Evolutionary conservation across 2,888 invertebrate genomes (phyloP).

Genomic region (Xestoiulus laeticollis): DNA sequence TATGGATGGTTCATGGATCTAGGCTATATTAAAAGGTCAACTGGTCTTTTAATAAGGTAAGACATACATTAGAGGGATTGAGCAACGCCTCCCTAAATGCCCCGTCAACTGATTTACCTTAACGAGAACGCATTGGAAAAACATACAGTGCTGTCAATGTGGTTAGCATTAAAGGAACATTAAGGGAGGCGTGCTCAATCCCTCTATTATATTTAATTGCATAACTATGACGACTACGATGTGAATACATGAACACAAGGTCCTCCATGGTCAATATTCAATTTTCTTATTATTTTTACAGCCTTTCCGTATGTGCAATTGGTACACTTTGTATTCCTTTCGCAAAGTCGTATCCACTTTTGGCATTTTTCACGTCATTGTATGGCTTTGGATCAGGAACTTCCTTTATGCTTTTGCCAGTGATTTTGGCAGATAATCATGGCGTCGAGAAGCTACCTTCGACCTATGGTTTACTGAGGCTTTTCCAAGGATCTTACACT

Average conservation of each 20-base stretch:
- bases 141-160: too few species aligned
- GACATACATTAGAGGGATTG: too few species aligned
- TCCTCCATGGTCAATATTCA: too few species aligned
- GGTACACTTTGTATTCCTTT: slow-evolving; percentile 75
- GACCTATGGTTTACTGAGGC: slow-evolving; percentile 77
- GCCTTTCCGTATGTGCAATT: slow-evolving; percentile 75
- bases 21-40: slow-evolving; percentile 75
- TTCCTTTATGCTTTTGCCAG: slow-evolving; percentile 80
- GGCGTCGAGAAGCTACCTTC: slow-evolving; percentile 79
- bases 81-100: too few species aligned
- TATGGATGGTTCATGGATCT: slow-evolving; percentile 79
- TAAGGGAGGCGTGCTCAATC: too few species aligned
- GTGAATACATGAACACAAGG: too few species aligned
- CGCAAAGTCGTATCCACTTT: slow-evolving; percentile 72
- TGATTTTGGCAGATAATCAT: slow-evolving; percentile 77
- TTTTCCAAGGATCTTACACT: slow-evolving; percentile 80
- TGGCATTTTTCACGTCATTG: slow-evolving; percentile 73
- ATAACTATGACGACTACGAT: too few species aligned
- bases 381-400: slow-evolving; percentile 79
- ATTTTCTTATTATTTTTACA: slow-evolving; percentile 62
- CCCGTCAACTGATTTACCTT: too few species aligned
- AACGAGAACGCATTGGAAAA: too few species aligned
- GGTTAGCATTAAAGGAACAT: too few species aligned
- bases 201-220: too few species aligned
- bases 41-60: slow-evolving; percentile 77